Evolutionary conservation across 2,797 vertebrate genomes (phyloP).

Genomic region (Graptemys geographica): DNA sequence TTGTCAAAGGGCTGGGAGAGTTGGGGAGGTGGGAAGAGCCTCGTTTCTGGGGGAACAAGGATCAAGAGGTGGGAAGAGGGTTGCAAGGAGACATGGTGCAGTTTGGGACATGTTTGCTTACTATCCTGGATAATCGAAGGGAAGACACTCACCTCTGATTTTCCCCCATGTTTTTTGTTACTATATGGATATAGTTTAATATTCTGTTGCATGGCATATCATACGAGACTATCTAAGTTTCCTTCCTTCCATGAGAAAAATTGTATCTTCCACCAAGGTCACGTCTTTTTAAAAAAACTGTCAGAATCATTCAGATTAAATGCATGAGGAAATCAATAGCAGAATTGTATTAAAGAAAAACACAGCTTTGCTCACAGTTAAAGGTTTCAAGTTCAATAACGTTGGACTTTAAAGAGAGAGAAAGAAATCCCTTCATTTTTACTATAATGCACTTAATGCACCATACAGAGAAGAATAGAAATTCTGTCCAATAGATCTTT

Average conservation of each 20-base stretch:
- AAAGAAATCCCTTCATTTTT: constrained; percentile 57
- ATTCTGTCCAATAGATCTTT: constrained; percentile 44
- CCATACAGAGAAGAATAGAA: constrained; percentile 55
- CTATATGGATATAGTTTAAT: constrained; percentile 4
- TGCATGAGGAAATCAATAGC: constrained; percentile 71
- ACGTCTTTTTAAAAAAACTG: constrained; percentile 67
- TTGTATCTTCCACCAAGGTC: constrained; percentile 69
- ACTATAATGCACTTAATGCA: constrained; percentile 58
- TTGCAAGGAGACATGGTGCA: neutral
- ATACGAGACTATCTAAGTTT: constrained; percentile 53
- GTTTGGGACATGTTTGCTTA: neutral
- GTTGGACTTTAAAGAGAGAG: constrained; percentile 60
- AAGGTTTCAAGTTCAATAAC: constrained; percentile 71
- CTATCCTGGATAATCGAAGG: neutral
- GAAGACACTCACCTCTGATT: neutral
- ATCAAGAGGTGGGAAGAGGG: neutral
- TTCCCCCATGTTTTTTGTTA: too few species aligned
- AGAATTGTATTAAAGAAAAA: constrained; percentile 75
- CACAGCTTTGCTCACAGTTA: constrained; percentile 62
- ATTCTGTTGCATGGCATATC: constrained; percentile 58
- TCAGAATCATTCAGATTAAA: constrained; percentile 73
- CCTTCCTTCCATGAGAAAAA: constrained; percentile 51
- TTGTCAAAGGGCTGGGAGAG: neutral
- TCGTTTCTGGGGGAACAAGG: neutral
- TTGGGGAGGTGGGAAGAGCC: neutral